Base-by-base conservation (phyloP, 1,140 invertebrate species). In the Bombus terrestris region DNA sequence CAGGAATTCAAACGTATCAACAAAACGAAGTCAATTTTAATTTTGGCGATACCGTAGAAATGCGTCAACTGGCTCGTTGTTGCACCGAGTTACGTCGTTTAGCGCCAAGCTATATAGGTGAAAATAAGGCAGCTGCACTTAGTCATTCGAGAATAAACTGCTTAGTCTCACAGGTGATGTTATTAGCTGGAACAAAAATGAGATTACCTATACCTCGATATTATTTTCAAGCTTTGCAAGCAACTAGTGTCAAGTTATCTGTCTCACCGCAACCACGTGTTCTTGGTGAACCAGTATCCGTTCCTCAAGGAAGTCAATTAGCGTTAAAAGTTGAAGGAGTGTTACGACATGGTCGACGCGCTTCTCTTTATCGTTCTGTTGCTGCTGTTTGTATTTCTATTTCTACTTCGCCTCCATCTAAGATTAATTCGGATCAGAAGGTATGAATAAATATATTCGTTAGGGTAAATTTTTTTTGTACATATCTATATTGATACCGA, bases 291-390 rank as follows among this genome's bases (percentile, higher is more conserved):
- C 97, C 97, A 0, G 97, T 98, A 13, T 96, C 96, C 53, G 96
- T 98, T 8, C 97, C 97, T 57, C 96, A 96, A 43, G 97, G 97
- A 66, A 97, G 97, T 76, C 97, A 98, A 83, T 95, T 98, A 35
- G 97, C 98, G 3, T 95, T 98, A 2, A 98, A 98, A 95, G 97
- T 98, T 1, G 98, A 98, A 94, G 98, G 98, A 15, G 97, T 98
- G 22, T 96, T 98, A 76, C 96, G 98, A 91, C 97, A 98, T 82
- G 97, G 96, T 13, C 95, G 95, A 73, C 94, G 95, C 73, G 96
- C 97, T 32, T 96, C 97, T 4, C 93, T 97, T 6, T 98, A 97
- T 92, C 95, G 97, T 43, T 96, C 96, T 41, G 97, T 98, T 3
- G 96, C 97, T 68, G 96, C 96, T 68, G 97, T 98, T 72, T 96